A percentile compares a stretch with the other conserved stretches of the same genome.
phyloP scores from a whole-genome alignment of 2,888 invertebrate genomes.

The Heliconius sara region DNA sequence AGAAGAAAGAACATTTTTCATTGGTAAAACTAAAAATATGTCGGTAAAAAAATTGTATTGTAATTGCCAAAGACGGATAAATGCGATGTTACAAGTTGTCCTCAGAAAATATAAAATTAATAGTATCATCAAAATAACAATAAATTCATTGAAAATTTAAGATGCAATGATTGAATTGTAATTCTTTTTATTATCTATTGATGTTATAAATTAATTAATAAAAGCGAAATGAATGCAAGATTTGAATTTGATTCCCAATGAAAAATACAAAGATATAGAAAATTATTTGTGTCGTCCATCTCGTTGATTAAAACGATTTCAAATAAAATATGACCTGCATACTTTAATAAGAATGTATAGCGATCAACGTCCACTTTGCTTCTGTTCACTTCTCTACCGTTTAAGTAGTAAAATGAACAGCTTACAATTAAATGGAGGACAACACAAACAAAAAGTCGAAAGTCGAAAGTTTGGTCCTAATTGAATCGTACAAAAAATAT shows the following conservation, averaged over 20 bases:
- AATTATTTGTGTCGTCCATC: constrained; percentile 34
- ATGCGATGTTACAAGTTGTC: constrained; percentile 46
- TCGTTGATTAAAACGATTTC: constrained; percentile 51
- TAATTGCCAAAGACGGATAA: constrained; percentile 56
- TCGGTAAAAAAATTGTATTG: constrained; percentile 46
- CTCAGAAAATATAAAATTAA: constrained; percentile 51
- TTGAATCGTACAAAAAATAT: not conserved
- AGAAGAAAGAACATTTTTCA: constrained; percentile 64
- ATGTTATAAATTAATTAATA: constrained; percentile 43
- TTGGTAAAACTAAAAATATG: constrained; percentile 61
- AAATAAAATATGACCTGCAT: constrained; percentile 71
- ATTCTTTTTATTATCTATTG: constrained; percentile 49
- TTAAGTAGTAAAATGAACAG: constrained; percentile 63
- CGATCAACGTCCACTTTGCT: constrained; percentile 44
- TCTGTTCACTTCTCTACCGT: constrained; percentile 62
- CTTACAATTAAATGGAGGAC: constrained; percentile 18
- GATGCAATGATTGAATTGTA: constrained; percentile 65
- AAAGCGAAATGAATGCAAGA: constrained; percentile 33
- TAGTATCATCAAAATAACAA: constrained; percentile 61
- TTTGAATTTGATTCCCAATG: constrained; percentile 67
- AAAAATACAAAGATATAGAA: constrained; percentile 60
- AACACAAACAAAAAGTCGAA: not conserved
- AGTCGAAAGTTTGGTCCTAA: not conserved
- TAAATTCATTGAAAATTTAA: constrained; percentile 70
- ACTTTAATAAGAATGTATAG: constrained; percentile 58